Conservation (phyloP, 2,113 vertebrate genomes). For the Bubo blakistoni region DNA sequence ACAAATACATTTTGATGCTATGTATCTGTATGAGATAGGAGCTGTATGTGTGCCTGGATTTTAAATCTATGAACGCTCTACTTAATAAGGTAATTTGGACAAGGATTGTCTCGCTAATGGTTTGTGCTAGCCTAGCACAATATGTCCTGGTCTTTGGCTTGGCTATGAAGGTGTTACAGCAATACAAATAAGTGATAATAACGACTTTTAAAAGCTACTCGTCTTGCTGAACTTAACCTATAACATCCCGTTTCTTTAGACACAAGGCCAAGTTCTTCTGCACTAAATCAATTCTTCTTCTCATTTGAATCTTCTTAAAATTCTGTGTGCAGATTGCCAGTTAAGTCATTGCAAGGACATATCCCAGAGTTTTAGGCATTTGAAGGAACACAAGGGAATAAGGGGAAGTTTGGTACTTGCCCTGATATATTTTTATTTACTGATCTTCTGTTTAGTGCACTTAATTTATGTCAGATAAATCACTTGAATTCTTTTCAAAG, state of each 20-base stretch:
- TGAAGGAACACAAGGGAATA: background rate
- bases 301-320: conserved; percentile 31
- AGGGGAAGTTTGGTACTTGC: background rate
- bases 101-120: background rate
- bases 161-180: background rate
- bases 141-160: background rate
- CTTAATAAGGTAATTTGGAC: conserved; percentile 2
- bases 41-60: background rate
- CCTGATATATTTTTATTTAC: conserved; percentile 52
- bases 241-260: background rate
- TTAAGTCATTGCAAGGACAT: conserved; percentile 33
- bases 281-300: conserved; percentile 18
- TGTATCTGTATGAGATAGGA: background rate
- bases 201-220: background rate
- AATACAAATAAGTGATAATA: background rate
- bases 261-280: background rate
- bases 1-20: background rate
- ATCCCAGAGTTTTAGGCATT: background rate
- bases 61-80: background rate
- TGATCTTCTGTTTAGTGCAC: conserved; percentile 35
- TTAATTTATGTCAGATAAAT: conserved; percentile 66
- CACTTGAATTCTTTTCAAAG: conserved; percentile 38
- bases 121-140: background rate
- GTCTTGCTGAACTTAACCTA: conserved; percentile 4
- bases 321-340: background rate